Base-by-base conservation (phyloP, 2,888 invertebrate genomes). In the Hypena proboscidalis region DNA sequence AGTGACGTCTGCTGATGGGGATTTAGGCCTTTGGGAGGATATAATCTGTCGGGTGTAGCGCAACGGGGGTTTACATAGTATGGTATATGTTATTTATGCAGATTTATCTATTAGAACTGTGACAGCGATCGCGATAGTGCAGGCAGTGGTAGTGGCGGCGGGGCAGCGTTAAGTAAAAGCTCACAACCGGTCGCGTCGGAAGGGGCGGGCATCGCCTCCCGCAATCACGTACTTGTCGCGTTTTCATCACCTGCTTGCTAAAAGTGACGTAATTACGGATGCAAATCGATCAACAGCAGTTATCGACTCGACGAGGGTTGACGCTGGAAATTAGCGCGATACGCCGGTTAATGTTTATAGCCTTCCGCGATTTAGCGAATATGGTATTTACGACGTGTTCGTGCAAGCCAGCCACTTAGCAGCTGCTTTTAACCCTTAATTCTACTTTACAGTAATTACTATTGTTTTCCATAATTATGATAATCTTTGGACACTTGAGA, bases 261-360 rank as follows among this genome's bases (percentile, higher is more conserved):
- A 85, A 88, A 86, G 86, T 89, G 87, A 89, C 81, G 87, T 85
- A 85, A 90, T 90, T 90, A 90, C 76, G 78, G 83, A 90, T 90
- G 90, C 90, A 90, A 90, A 90, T 90, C 86, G 87, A 87, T 89
- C 85, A 83, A 79, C 77, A 77, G 78, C 83, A 85, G 84, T 88
- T 89, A 90, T 85, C 87, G 79, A 65, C 76, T 72, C 80, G 77
- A 76, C 76, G 83, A 81, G 83, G 83, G 83, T 84, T 85, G 84
- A 86, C 83, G 85, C 78, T 80, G 83, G 77, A 83, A 88, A 88
- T 90, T 87, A 88, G 77, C 84, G 79, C 80, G 83, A 83, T 83
- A 85, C 83, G 79, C 82, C 74, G 73, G 76, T 83, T 84, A 80
- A 85, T 77, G 77, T 82, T 89, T 85, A 89, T 82, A 76, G 83